A percentile compares a stretch with the other conserved stretches of the same genome.
These are phyloP conservation scores for Cossypha niveicapilla DNA, from an alignment of 2,797 vertebrate species.

Conservation along the genomic window DNA sequence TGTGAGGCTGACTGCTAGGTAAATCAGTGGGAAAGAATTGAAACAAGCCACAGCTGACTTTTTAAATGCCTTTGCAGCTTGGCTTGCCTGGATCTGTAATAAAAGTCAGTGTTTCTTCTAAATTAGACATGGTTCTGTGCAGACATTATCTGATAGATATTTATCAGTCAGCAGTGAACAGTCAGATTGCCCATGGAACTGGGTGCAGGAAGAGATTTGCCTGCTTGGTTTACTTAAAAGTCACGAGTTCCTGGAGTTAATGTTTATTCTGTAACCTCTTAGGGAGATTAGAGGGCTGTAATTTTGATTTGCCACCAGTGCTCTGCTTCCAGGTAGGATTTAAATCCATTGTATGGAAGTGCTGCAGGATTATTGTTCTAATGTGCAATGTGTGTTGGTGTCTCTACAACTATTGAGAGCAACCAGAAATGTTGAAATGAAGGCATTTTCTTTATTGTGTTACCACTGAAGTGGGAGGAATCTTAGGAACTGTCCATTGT, in stretches of 20 bases:
- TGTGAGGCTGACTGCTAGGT: not conserved
- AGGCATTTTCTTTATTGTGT: not conserved
- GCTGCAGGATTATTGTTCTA: not conserved
- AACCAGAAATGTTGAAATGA: not conserved
- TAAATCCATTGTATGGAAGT: rapidly evolving
- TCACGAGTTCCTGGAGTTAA: not conserved
- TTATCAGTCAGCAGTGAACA: not conserved
- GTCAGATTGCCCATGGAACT: not conserved
- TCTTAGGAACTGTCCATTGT: not conserved
- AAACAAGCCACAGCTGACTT: not conserved
- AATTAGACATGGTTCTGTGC: not conserved
- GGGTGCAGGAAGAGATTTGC: not conserved
- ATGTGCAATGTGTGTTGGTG: not conserved
- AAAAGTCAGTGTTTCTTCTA: not conserved
- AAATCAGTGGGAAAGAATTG: not conserved
- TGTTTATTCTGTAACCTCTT: not conserved
- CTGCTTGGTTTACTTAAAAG: not conserved
- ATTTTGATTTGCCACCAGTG: not conserved
- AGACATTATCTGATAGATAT: not conserved
- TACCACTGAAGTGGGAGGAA: not conserved
- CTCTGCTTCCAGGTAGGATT: not conserved
- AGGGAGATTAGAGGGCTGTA: not conserved
- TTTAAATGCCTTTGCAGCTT: not conserved
- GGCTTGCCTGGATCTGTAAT: not conserved
- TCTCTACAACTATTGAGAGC: rapidly evolving